Conservation (phyloP, 1,140 invertebrate genomes). For the Eumaeus atala region DNA sequence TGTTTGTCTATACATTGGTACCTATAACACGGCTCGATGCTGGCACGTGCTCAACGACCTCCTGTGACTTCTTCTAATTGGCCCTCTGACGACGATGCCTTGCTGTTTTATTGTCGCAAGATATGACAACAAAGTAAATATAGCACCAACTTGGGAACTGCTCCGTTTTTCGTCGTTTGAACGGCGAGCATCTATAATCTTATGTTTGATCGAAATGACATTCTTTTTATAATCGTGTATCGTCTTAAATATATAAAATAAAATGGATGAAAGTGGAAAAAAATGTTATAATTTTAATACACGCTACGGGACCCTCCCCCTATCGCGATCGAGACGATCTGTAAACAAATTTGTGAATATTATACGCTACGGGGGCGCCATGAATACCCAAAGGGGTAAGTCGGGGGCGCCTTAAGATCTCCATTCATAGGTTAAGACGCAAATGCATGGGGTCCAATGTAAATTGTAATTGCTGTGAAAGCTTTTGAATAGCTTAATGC, state of each 20-base stretch:
- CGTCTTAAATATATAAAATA: no score
- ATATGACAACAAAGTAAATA: no score
- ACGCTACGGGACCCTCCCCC: neutral
- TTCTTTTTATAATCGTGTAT: no score
- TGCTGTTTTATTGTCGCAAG: neutral
- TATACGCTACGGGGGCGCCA: slow-evolving; percentile 46
- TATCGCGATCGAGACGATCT: slow-evolving; percentile 25
- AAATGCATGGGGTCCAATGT: slow-evolving; percentile 40
- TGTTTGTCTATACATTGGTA: no score
- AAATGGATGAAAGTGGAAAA: neutral
- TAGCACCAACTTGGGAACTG: no score
- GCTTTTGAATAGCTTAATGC: slow-evolving; percentile 24
- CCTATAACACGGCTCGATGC: no score
- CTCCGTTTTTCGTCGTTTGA: no score
- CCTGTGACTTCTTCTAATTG: slow-evolving; percentile 2
- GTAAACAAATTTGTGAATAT: slow-evolving; percentile 70
- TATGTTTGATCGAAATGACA: no score
- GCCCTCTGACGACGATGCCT: neutral
- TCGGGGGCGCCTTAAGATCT: slow-evolving; percentile 40
- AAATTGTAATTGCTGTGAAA: slow-evolving; percentile 45
- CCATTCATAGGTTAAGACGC: slow-evolving; percentile 61
- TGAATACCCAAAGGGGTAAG: slow-evolving; percentile 56
- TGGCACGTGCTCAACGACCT: neutral
- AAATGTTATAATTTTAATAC: slow-evolving; percentile 6
- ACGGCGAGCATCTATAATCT: no score